Evolutionary conservation across 1,140 invertebrate genomes (phyloP).

Genomic region (Drosophila willistoni): DNA sequence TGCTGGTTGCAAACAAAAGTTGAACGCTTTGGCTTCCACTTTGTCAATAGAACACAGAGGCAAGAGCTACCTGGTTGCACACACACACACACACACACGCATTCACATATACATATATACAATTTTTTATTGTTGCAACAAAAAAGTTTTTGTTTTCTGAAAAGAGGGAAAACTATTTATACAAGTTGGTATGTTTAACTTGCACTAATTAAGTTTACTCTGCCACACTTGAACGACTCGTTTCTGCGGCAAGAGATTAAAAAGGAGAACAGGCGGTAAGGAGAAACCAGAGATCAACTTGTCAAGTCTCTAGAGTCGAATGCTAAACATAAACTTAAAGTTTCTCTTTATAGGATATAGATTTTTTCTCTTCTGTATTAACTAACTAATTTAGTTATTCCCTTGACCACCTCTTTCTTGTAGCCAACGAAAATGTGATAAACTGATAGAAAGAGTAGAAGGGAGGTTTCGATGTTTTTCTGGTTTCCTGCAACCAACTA

Average conservation of each 20-base stretch:
- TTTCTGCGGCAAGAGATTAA: conserved; percentile 33
- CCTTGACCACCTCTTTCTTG: conserved; percentile 21
- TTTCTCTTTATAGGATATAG: background rate
- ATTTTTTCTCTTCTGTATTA: background rate
- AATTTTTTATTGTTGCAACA: conserved; percentile 66
- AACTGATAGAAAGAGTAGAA: conserved; percentile 1
- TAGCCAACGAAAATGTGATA: conserved; percentile 16
- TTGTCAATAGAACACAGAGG: conserved; percentile 49
- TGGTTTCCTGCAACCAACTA: conserved; percentile 58
- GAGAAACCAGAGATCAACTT: conserved; percentile 12
- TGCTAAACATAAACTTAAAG: conserved; percentile 5
- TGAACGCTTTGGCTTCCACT: conserved; percentile 31
- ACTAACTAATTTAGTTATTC: conserved; percentile 18
- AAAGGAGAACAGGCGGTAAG: conserved; percentile 20
- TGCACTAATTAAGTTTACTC: conserved; percentile 78
- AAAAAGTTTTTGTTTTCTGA: conserved; percentile 64
- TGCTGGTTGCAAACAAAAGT: background rate
- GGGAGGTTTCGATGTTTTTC: conserved; percentile 9
- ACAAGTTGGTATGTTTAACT: conserved; percentile 76
- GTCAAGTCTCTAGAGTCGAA: background rate
- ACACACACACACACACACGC: conserved; percentile 20
- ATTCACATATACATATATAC: conserved; percentile 22
- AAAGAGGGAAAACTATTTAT: conserved; percentile 64
- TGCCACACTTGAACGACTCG: conserved; percentile 69
- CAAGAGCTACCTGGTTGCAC: background rate